Evolutionary conservation across 2,113 vertebrate species (phyloP), one percentile per base, ranked within the genome.

Genomic region (Hirundichthys speculiger): DNA sequence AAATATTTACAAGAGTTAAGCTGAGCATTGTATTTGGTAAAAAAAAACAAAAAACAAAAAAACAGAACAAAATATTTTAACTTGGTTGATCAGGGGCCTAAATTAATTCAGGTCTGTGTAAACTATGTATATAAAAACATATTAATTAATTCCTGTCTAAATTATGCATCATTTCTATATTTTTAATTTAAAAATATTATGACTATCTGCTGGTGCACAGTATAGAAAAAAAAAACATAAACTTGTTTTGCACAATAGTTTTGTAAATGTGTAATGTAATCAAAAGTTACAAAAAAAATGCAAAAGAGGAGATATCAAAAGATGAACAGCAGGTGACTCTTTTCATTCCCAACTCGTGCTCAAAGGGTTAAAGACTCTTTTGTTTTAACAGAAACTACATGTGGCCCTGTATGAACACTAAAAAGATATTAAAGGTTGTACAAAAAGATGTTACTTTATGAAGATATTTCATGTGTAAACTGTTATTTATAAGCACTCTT

Each of bases 171-270:
- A 80, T 93, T 94, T 91, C 88, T 94, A 92, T 94, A 94, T 93
- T 94, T 94, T 92, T 93, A 91, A 94, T 92, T 93, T 93, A 93
- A 93, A 91, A 90, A 73, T 83, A 89, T 79, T 86, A 88, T 90
- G 90, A 92, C 89, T 92, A 91, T 93, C 87, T 93, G 89, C 92
- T 92, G 92, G 93, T 92, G 88, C 90, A 92, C 91, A 92, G 86
- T 91, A 92, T 92, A 92, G 91, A 88, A 92, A 91, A 86, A 92
- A 91, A 85, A 89, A 86, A 90, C n/a, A 91, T 86, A 69, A 88
- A 93, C 94, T 94, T 94, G 91, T 96, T 97, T 99, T 98, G 96
- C 98, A 98, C 96, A 96, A 95, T 91, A 93, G 93, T 94, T 93
- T 93, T 92, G 90, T 93, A 93, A 92, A 91, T 89, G 90, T 92